These are phyloP conservation scores for Salticus scenicus DNA, from an alignment of 2,888 invertebrate species.

Conservation along the genomic window DNA sequence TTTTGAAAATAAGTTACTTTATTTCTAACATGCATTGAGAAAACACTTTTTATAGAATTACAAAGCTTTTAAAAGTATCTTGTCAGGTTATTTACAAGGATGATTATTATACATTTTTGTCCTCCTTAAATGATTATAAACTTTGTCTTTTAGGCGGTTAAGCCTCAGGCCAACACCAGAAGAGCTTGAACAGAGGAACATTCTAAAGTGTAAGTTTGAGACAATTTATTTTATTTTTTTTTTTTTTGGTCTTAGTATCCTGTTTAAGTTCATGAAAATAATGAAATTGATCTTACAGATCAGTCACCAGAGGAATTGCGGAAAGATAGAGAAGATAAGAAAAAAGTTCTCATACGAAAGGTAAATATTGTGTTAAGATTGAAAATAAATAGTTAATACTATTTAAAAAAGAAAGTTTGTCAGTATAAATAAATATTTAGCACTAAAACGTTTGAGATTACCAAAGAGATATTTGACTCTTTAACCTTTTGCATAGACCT, in stretches of 20 bases:
- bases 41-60: too few species aligned
- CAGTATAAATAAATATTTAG: too few species aligned
- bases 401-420: not conserved
- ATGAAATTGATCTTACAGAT: slow-evolving; percentile 77
- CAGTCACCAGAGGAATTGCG: slow-evolving; percentile 96
- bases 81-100: too few species aligned
- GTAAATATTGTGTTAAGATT: slow-evolving; percentile 34
- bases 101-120: too few species aligned
- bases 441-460: not conserved
- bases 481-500: too few species aligned
- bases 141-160: slow-evolving; percentile 82
- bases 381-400: not conserved
- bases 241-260: not conserved
- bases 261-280: slow-evolving; percentile 1
- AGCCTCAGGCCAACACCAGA: slow-evolving; percentile 98
- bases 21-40: too few species aligned
- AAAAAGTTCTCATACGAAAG: slow-evolving; percentile 83
- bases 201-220: slow-evolving; percentile 82
- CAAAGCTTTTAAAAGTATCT: too few species aligned
- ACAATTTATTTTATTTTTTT: too few species aligned
- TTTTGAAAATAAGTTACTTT: too few species aligned
- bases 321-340: slow-evolving; percentile 96
- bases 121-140: too few species aligned
- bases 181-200: slow-evolving; percentile 97
- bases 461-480: too few species aligned